phyloP scores from a whole-genome alignment of 2,888 invertebrate species.

The Leptinotarsa rubiginosa region DNA sequence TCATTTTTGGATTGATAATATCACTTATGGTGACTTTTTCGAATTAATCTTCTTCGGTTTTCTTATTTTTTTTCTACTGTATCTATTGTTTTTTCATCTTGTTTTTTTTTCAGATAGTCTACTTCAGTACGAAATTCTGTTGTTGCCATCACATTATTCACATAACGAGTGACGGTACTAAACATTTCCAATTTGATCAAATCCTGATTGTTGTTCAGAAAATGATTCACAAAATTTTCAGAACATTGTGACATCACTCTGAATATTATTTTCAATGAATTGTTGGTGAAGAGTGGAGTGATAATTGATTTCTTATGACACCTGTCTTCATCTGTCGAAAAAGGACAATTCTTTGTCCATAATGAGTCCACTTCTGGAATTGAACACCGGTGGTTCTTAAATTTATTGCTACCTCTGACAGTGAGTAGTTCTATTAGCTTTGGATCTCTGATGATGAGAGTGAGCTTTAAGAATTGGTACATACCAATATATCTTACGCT shows the following conservation, averaged over 20 bases:
- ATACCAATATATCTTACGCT: no score
- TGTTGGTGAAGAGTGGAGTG: slow-evolving; percentile 60
- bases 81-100: slow-evolving; percentile 65
- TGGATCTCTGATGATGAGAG: no score
- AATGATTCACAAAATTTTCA: slow-evolving; percentile 48
- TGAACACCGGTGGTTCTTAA: no score
- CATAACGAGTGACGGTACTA: slow-evolving; percentile 66
- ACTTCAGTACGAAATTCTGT: slow-evolving; percentile 60
- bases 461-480: no score
- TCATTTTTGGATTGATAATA: no score
- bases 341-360: no score
- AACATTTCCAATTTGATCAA: slow-evolving; percentile 65
- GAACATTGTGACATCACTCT: slow-evolving; percentile 51
- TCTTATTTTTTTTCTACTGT: no score
- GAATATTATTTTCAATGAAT: slow-evolving; percentile 62
- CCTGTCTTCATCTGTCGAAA: slow-evolving; percentile 54
- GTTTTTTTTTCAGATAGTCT: slow-evolving; percentile 68
- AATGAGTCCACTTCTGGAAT: no score
- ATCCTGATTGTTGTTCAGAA: slow-evolving; percentile 51
- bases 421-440: no score
- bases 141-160: slow-evolving; percentile 70
- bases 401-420: no score
- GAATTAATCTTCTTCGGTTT: no score
- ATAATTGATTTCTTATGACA: slow-evolving; percentile 59
- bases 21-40: no score